Percentiles rank a stretch among this genome's conserved stretches.
phyloP scores from a whole-genome alignment of 2,888 invertebrate genomes.

The Cynaeus angustus region DNA sequence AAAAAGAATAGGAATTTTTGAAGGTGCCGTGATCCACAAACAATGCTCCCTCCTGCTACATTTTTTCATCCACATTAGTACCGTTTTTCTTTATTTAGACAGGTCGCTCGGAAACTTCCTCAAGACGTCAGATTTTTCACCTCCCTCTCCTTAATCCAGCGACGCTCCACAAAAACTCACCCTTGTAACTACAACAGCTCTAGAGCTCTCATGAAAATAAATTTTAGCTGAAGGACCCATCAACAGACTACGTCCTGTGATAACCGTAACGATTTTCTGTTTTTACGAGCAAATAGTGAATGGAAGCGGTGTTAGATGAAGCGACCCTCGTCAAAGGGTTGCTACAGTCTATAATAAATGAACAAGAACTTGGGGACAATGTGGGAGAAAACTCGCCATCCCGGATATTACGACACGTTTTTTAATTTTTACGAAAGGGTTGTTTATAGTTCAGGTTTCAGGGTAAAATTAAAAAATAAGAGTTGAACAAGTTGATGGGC shows the following conservation, averaged over 20 bases:
- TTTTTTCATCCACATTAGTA: slow-evolving; percentile 1
- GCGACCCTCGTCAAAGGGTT: slow-evolving; percentile 43
- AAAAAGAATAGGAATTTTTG: too few species aligned
- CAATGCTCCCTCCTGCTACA: too few species aligned
- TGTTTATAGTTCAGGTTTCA: slow-evolving; percentile 3
- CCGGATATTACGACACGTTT: slow-evolving; percentile 9
- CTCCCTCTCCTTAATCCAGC: slow-evolving; percentile 13
- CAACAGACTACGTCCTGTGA: slow-evolving; percentile 17
- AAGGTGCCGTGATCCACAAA: too few species aligned
- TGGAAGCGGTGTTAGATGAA: slow-evolving; percentile 13
- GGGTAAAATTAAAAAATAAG: slow-evolving; percentile 8
- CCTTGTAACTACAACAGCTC: slow-evolving; percentile 29
- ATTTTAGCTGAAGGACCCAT: slow-evolving; percentile 30
- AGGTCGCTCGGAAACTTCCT: slow-evolving; percentile 18
- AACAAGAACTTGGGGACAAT: neutral
- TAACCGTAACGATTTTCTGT: slow-evolving; percentile 28
- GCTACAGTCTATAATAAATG: slow-evolving; percentile 19
- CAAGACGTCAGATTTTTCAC: slow-evolving; percentile 33
- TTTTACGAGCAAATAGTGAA: slow-evolving; percentile 28
- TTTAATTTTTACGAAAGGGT: slow-evolving; percentile 1
- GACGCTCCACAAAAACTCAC: slow-evolving; percentile 22
- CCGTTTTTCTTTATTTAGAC: slow-evolving; percentile 17
- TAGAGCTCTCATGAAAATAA: slow-evolving; percentile 35
- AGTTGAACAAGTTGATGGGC: slow-evolving; percentile 3
- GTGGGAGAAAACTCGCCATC: neutral